Evolutionary conservation across 2,888 invertebrate genomes (phyloP), one percentile per base, ranked within the genome.

Genomic region (Aethes cnicana): DNA sequence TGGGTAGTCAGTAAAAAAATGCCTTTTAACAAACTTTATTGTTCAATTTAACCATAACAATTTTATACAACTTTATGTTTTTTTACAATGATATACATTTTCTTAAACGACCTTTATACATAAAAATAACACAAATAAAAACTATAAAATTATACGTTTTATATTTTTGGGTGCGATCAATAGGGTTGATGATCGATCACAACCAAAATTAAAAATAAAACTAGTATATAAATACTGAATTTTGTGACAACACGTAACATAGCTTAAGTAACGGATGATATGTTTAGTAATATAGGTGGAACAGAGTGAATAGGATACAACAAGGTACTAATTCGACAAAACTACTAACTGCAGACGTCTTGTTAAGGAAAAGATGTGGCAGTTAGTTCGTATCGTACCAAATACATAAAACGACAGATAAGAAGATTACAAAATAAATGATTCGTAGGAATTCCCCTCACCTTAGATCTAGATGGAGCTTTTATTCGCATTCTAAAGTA

Each of bases 81-180:
- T n/a, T n/a, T 53, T 53, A 53, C 50, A 55, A 26, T 41, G 42
- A 53, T 41, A 50, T 39, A 49, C 50, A 44, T 50, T 44, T 43
- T 18, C 26, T 35, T 37, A 43, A n/a, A 3, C 26, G 50, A 44
- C 21, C 26, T 41, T 46, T 50, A 50, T 36, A 46, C 49, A 55
- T 37, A 46, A 35, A 42, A 41, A 37, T 43, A 44, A 49, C 21
- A 39, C 21, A 21, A 50, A 11, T 32, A 52, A 46, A 37, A 52
- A 53, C n/a, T n/a, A n/a, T 62, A 64, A 60, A 64, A 59, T 57
- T 58, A 58, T 47, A 58, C 16, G 46, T 59, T 25, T 50, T 44
- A 52, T 52, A 52, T 68, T 75, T 84, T 73, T 78, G 86, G 84
- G 75, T 79, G 85, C 84, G 85, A 87, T 86, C 84, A 86, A 85